Conservation (phyloP, 1,140 invertebrate genomes). For the Calephelis virginiensis region DNA sequence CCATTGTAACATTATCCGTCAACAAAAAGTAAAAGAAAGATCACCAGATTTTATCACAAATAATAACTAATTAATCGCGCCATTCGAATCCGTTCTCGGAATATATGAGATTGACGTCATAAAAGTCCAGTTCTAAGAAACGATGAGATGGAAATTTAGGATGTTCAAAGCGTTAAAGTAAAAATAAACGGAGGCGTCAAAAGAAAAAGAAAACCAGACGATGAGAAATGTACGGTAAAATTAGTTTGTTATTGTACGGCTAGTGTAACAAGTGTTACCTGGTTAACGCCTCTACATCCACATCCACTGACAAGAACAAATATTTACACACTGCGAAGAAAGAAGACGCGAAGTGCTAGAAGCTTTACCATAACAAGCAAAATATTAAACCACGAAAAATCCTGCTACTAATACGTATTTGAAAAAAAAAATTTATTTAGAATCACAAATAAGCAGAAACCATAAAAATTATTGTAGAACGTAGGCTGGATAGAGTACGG, state of each 20-base stretch:
- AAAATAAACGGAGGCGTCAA: conserved; percentile 42
- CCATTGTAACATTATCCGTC: background rate
- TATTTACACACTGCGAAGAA: no score
- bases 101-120: conserved; percentile 54
- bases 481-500: no score
- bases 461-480: no score
- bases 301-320: no score
- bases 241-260: conserved; percentile 5
- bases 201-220: conserved; percentile 24
- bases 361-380: no score
- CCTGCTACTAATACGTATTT: no score
- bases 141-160: conserved; percentile 44
- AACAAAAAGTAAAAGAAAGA: background rate
- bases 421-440: no score
- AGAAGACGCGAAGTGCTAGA: no score
- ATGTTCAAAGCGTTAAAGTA: conserved; percentile 42
- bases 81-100: conserved; percentile 34
- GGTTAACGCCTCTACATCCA: background rate
- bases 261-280: background rate
- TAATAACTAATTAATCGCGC: conserved; percentile 26
- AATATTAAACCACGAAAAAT: no score
- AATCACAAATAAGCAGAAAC: no score
- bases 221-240: conserved; percentile 1
- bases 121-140: conserved; percentile 48
- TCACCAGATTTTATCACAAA: conserved; percentile 14